Percentiles rank a stretch among this genome's conserved stretches.
Evolutionary conservation across 2,113 vertebrate genomes (phyloP).

Genomic region (Lamprologus sp.): DNA sequence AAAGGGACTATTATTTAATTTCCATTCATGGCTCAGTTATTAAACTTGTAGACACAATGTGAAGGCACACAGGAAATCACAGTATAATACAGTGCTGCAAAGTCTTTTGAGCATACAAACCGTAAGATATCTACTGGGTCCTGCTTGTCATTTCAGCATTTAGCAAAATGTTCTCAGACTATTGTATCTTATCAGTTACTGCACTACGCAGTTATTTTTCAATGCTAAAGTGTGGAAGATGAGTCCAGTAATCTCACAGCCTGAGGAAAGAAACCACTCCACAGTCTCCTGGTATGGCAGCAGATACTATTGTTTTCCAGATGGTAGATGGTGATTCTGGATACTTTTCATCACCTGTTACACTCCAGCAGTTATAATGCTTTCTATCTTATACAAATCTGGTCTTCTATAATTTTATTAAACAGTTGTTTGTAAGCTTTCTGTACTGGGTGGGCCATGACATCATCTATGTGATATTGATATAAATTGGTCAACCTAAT

Average conservation of each 20-base stretch:
- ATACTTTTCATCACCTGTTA: not conserved
- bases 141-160: not conserved
- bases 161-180: not conserved
- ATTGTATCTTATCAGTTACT: not conserved
- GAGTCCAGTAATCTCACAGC: not conserved
- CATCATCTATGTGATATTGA: not conserved
- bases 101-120: not conserved
- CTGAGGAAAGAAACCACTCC: not conserved
- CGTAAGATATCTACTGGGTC: not conserved
- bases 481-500: not conserved
- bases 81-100: not conserved
- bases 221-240: not conserved
- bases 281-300: not conserved
- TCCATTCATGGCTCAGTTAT: not conserved
- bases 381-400: not conserved
- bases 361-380: not conserved
- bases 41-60: not conserved
- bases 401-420: not conserved
- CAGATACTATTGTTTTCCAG: not conserved
- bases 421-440: not conserved
- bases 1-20: not conserved
- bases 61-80: not conserved
- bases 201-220: not conserved
- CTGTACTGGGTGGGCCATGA: not conserved
- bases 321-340: not conserved